Evolutionary conservation across 1,140 invertebrate genomes (phyloP), one percentile per base, ranked within the genome.

Genomic region (Heliconius congener): DNA sequence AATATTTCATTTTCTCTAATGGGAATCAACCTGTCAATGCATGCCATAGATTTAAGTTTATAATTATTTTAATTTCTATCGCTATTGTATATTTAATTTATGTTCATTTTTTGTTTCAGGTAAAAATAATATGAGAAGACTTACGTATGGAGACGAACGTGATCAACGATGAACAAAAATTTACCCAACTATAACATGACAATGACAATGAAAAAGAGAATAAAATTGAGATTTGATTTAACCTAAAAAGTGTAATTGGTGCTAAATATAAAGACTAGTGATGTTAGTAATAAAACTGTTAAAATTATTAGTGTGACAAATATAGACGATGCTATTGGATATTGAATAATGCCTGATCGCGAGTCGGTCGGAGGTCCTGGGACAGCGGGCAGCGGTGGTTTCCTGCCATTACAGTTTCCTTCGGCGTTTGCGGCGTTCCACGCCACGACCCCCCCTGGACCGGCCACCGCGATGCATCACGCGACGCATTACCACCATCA

Each of bases 371-470:
- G 93, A 78, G 90, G 92, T 84, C 89, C 92, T 73, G 91, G 93
- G 86, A 91, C 92, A 84, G 86, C 93, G 72, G 92, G 93, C 74
- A 92, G 91, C 85, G 91, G 88, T 79, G 91, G 90, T 84, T 94
- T 94, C 84, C 87, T 94, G 85, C 95, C 96, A 81, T 92, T 96
- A 85, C 96, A 96, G 88, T 96, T 96, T 87, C 95, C 96, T n/a
- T 96, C 96, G 84, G 96, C 95, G 82, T 96, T 96, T 89, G 95
- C 95, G 83, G 95, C 95, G 60, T 95, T 96, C 82, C 95, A 95
- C 86, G 95, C 95, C 79, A 95, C 96, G 39, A 92, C 94, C 46
- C 90, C 91, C 11, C 91, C 93, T 42, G 89, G 91, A n/a, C 88
- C 89, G 9, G 81, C 91, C 2, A 83, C 90, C 76, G 90, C 91